Base-by-base conservation (phyloP, 1,140 invertebrate genomes). In the Drosophila mayri region DNA sequence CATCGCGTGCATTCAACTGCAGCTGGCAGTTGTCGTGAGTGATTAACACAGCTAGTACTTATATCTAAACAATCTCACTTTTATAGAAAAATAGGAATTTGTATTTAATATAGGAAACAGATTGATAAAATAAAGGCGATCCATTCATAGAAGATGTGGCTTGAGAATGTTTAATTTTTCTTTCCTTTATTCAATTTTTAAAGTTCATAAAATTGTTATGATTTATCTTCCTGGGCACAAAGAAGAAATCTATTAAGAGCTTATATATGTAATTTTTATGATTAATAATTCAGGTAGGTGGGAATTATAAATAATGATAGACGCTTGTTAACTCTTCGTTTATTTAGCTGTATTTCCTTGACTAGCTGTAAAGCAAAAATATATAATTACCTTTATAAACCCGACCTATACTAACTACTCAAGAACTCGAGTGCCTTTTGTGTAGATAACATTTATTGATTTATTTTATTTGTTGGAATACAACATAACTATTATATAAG, bases 1-100 rank as follows among this genome's bases (percentile, higher is more conserved):
- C 30, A 55, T 76, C 28, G 63, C 74, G 63, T 76, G 74, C 62
- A 52, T 18, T 75, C 18, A 46, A 74, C 35, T 75, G 41, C 71
- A 57, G 25, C 40, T 68, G 43, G 44, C 38, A 41, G 7, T 47
- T 49, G 46, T 61, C 66, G 54, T 60, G 54, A 20, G 16, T 20
- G 58, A 65, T 76, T 76, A 43, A 32, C 52, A 22, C 7, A 71
- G 52, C 18, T 20, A 35, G 25, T 25, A 22, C 3, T 18, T 14
- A 58, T 11, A 49, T 22, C n/a, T 35, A 41, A 22, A 28, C 28
- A 59, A 72, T 59, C 52, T 43, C 20, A 44, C 20, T 57, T 38
- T 75, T 58, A 40, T 76, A 35, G n/a, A 54, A 30, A 74, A 44
- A 49, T 50, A n/a, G 52, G 44, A 60, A 41, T 59, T 35, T 49